Conservation (phyloP, 2,113 vertebrate genomes). For the Mungos mungo region DNA sequence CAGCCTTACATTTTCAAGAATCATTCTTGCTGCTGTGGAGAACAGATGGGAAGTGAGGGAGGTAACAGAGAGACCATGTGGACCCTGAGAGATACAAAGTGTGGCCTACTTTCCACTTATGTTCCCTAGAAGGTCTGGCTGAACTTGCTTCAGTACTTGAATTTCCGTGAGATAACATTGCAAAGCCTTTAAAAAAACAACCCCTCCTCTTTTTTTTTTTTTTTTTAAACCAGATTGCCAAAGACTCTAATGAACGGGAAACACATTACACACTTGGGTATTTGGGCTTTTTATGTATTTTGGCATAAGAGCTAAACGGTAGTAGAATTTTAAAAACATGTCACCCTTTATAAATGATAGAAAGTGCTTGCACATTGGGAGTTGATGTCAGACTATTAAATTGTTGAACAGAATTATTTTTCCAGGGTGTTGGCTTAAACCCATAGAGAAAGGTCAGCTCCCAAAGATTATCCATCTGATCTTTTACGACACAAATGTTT, state of each 20-base stretch:
- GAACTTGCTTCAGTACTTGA: background rate
- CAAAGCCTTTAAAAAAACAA: background rate
- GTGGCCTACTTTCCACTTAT: background rate
- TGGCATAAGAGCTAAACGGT: background rate
- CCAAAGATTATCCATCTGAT: background rate
- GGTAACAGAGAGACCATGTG: background rate
- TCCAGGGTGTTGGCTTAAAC: background rate
- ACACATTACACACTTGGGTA: background rate
- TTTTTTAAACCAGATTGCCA: background rate
- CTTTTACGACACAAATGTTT: background rate
- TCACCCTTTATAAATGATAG: background rate
- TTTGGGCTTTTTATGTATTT: background rate
- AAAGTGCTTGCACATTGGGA: background rate
- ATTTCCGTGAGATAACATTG: background rate
- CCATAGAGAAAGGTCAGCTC: background rate
- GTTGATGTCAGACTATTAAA: background rate
- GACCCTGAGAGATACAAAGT: background rate
- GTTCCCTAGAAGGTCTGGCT: background rate
- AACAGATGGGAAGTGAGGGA: background rate
- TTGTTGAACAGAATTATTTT: background rate
- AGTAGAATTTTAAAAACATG: background rate
- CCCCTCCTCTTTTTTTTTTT: too few relatives aligned
- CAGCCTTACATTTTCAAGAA: background rate
- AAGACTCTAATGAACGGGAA: background rate
- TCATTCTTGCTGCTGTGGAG: background rate